Evolutionary conservation across 2,113 vertebrate genomes (phyloP).

Genomic region (Arenaria interpres): DNA sequence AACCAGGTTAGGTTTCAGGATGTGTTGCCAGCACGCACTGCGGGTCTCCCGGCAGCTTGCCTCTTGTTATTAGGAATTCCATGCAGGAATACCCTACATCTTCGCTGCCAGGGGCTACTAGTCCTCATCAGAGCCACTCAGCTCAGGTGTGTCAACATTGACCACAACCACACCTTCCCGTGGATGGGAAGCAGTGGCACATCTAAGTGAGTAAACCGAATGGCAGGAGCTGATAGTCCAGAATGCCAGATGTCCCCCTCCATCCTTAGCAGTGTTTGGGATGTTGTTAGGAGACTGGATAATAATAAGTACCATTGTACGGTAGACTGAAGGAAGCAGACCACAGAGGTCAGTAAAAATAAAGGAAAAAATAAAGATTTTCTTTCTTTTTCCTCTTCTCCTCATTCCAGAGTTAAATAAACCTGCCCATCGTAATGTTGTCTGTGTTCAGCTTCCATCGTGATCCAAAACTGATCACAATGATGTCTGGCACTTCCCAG

Average conservation of each 20-base stretch:
- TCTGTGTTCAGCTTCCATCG: background rate
- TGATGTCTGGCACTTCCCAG: background rate
- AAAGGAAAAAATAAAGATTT: background rate
- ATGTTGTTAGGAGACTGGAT: background rate
- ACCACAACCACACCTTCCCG: background rate
- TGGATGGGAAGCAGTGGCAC: background rate
- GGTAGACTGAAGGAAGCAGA: background rate
- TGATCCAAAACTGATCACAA: background rate
- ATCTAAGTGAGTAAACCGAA: background rate
- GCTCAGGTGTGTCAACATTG: accelerated
- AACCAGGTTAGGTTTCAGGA: background rate
- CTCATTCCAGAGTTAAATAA: background rate
- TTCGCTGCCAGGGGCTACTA: background rate
- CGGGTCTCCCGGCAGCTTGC: background rate
- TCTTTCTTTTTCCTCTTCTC: background rate
- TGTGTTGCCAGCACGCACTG: background rate
- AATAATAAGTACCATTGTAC: background rate
- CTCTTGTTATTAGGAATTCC: background rate
- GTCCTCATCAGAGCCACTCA: background rate
- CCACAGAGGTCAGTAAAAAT: background rate
- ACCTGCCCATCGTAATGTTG: background rate
- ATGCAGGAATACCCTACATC: background rate
- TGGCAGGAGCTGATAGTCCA: background rate
- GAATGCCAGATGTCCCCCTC: background rate
- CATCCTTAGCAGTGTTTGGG: background rate